phyloP scores from a whole-genome alignment of 2,113 vertebrate genomes.

The Oceanodroma tethys region DNA sequence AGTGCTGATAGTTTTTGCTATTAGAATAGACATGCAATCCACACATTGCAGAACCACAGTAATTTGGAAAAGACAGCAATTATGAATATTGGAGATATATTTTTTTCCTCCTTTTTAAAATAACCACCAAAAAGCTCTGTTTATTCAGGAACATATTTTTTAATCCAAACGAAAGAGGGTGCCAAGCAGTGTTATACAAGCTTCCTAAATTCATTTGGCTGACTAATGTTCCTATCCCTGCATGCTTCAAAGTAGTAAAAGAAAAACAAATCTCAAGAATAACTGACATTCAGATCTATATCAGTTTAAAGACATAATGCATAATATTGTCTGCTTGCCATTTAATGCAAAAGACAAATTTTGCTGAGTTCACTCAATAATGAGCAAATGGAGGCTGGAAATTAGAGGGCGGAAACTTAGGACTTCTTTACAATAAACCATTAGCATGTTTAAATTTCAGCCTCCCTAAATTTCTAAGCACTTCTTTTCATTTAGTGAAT shows the following conservation, averaged over 20 bases:
- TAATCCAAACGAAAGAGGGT: neutral
- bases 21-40: neutral
- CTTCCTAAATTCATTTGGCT: constrained; percentile 60
- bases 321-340: neutral
- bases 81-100: neutral
- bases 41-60: neutral
- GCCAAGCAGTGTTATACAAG: constrained; percentile 59
- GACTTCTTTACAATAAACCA: neutral
- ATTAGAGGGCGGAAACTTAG: neutral
- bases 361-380: constrained; percentile 26
- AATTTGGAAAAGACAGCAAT: neutral
- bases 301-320: constrained; percentile 13
- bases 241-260: constrained; percentile 12
- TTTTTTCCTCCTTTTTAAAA: neutral
- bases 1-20: neutral
- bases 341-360: constrained; percentile 23
- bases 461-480: neutral
- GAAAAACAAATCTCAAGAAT: constrained; percentile 26
- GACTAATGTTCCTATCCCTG: constrained; percentile 44
- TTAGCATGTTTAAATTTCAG: neutral
- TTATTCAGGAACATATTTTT: constrained; percentile 1
- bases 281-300: constrained; percentile 23
- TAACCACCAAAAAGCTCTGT: neutral
- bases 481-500: neutral
- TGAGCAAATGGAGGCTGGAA: neutral